A percentile compares a stretch with the other conserved stretches of the same genome.
Evolutionary conservation across 2,113 vertebrate genomes (phyloP).

Genomic region (Baryphthengus martii): DNA sequence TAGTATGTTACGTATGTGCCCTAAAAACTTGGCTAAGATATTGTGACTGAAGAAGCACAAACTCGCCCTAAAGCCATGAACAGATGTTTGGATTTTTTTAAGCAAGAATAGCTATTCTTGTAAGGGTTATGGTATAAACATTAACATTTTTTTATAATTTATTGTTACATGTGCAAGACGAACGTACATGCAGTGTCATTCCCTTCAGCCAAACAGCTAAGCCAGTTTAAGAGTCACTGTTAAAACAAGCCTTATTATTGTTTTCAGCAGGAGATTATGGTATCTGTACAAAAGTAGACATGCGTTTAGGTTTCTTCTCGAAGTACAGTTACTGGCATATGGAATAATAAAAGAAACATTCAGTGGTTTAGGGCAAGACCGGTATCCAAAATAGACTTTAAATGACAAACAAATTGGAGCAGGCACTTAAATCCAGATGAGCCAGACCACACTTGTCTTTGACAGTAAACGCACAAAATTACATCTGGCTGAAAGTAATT

Average conservation of each 20-base stretch:
- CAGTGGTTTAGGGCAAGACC: neutral
- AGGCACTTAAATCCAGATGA: neutral
- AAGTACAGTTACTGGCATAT: neutral
- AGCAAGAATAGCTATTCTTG: neutral
- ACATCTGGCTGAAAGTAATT: neutral
- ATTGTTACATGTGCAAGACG: neutral
- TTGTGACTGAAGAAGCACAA: neutral
- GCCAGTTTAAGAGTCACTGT: neutral
- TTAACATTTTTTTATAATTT: neutral
- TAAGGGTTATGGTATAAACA: neutral
- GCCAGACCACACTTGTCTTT: neutral
- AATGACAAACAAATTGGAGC: neutral
- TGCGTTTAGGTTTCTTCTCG: neutral
- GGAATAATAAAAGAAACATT: neutral
- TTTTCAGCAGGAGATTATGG: neutral
- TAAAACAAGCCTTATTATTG: neutral
- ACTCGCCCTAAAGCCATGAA: neutral
- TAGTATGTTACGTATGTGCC: rapidly evolving
- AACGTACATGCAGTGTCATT: rapidly evolving
- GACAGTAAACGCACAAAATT: neutral
- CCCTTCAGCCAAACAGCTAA: neutral
- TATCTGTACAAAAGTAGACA: neutral
- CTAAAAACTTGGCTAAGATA: neutral
- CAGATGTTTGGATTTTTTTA: neutral
- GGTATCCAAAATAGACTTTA: neutral